These are phyloP conservation scores for Paramisgurnus dabryanus DNA, from an alignment of 2,113 vertebrate species.

Conservation along the genomic window DNA sequence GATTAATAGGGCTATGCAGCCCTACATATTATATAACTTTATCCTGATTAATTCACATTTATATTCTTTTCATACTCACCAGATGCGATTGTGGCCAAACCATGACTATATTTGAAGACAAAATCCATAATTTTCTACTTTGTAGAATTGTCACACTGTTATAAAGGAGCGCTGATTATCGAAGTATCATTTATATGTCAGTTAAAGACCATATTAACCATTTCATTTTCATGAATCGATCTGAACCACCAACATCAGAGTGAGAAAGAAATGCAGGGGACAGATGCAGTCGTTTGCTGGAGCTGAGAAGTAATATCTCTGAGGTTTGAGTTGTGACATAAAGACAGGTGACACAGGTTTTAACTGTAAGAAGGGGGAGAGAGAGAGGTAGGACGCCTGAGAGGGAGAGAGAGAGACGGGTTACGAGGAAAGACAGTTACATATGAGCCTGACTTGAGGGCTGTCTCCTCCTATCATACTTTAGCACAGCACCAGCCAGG, in stretches of 20 bases:
- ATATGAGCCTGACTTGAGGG: conserved; percentile 39
- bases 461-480: conserved; percentile 52
- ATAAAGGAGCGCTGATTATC: too few relatives aligned
- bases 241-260: not conserved
- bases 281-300: conserved; percentile 8
- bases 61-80: too few relatives aligned
- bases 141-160: too few relatives aligned
- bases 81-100: too few relatives aligned
- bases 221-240: too few relatives aligned
- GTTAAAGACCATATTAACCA: too few relatives aligned
- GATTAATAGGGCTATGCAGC: too few relatives aligned
- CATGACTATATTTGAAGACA: too few relatives aligned
- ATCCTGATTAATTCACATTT: too few relatives aligned
- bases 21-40: too few relatives aligned
- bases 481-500: conserved; percentile 35
- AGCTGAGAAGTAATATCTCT: conserved; percentile 38
- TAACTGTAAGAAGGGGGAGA: conserved; percentile 24
- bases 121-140: too few relatives aligned
- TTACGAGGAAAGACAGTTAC: conserved; percentile 57
- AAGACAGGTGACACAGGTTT: conserved; percentile 45
- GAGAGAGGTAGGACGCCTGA: conserved; percentile 1
- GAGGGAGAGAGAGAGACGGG: conserved; percentile 19
- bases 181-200: too few relatives aligned
- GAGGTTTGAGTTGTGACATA: conserved; percentile 19
- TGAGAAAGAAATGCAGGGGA: conserved; percentile 27